These are phyloP conservation scores for Drosophila aldrichi DNA, from an alignment of 2,888 invertebrate genomes.

Conservation along the genomic window DNA sequence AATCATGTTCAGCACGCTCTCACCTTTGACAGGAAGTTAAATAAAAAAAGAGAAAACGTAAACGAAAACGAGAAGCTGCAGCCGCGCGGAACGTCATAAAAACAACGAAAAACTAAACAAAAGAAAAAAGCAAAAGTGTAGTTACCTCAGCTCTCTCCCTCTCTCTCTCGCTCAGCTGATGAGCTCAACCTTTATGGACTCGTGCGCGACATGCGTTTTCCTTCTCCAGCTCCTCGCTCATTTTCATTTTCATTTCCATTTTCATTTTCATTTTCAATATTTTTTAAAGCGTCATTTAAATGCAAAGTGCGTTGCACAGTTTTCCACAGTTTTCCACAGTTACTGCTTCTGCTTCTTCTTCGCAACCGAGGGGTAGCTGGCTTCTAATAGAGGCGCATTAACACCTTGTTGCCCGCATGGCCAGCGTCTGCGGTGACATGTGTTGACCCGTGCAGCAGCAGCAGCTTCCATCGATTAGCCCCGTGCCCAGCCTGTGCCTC, in stretches of 20 bases:
- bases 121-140: slow-evolving; percentile 73
- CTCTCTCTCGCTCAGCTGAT: not conserved
- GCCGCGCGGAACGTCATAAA: slow-evolving; percentile 48
- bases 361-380: slow-evolving; percentile 59
- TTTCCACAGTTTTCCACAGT: not conserved
- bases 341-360: not conserved
- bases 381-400: slow-evolving; percentile 60
- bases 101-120: slow-evolving; percentile 27
- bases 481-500: slow-evolving; percentile 5
- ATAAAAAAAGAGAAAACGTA: slow-evolving; percentile 2
- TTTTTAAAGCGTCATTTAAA: slow-evolving; percentile 75
- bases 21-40: slow-evolving; percentile 70
- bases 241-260: slow-evolving; percentile 50
- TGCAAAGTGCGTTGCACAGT: slow-evolving; percentile 60
- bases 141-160: slow-evolving; percentile 17
- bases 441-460: slow-evolving; percentile 54
- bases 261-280: slow-evolving; percentile 28
- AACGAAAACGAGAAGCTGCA: slow-evolving; percentile 41
- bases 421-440: slow-evolving; percentile 51
- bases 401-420: slow-evolving; percentile 66
- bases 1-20: slow-evolving; percentile 75
- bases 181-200: slow-evolving; percentile 46
- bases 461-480: slow-evolving; percentile 46
- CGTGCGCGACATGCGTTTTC: slow-evolving; percentile 65
- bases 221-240: slow-evolving; percentile 12